Evolutionary conservation across 2,797 vertebrate species (phyloP), one percentile per base, ranked within the genome.

Genomic region (Oryzias dopingdopingensis): DNA sequence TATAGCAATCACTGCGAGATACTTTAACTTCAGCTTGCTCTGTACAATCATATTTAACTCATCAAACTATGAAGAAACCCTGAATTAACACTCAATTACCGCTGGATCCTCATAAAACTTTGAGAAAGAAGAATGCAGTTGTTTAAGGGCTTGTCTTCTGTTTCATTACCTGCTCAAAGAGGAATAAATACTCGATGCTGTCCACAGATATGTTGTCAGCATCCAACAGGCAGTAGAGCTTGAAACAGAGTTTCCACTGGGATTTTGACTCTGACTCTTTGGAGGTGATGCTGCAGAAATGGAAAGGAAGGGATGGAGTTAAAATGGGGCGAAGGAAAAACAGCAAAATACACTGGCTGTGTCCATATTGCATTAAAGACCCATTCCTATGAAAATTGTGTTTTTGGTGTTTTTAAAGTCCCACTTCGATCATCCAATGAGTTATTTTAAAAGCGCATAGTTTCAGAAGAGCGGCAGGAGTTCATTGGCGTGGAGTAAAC

Each of bases 201-300:
- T 96, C 94, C 8, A 90, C 90, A 0, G 93, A 92, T 77, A 96
- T 93, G 8, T 85, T 89, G 67, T 96, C 95, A 0, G 92, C 91
- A 47, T 95, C 95, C 85, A 98, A 74, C 70, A 95, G 92, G 61
- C 95, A 95, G 54, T 97, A 96, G 66, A 97, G 93, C 67, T 96
- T 96, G 89, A 98, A 96, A 81, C 93, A 95, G 55, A 98, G 90
- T 50, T 91, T 93, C 88, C 92, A 94, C 0, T 91, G 91, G 0
- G 89, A 74, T 60, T 92, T 92, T 14, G 91, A 80, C 57, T 91
- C 91, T 0, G 85, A 75, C 69, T 95, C 92, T 77, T 95, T 93
- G 40, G 82, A 83, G 0, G 93, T 90, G 73, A 93, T 77, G 84
- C 95, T 98, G 88, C 3, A 29, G 52, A 71, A 46, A 49, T 55